Conservation (phyloP, 2,797 vertebrate genomes). For the Silurus aristotelis region DNA sequence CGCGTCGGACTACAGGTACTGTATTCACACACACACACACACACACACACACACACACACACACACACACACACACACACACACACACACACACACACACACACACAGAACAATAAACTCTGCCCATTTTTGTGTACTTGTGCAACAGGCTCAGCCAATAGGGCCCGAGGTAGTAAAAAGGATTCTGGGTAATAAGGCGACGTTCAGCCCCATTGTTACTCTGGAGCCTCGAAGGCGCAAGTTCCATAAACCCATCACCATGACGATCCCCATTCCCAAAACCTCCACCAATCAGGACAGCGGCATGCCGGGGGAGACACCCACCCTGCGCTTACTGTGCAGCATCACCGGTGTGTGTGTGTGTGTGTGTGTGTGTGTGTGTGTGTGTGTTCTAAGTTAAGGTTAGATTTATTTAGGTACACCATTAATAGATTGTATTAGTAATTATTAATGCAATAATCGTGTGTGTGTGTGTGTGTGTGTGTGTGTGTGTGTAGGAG, state of each 20-base stretch:
- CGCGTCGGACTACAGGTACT: conserved; percentile 94
- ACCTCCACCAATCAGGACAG: conserved; percentile 82
- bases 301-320: conserved; percentile 87
- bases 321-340: conserved; percentile 91
- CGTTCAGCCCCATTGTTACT: conserved; percentile 96
- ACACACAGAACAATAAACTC: not conserved
- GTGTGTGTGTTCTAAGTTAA: too few relatives aligned
- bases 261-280: conserved; percentile 95
- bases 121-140: not conserved
- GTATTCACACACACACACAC: not conserved
- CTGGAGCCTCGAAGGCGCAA: conserved; percentile 95
- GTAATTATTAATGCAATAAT: too few relatives aligned
- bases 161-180: conserved; percentile 85
- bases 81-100: not conserved
- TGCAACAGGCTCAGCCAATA: conserved; percentile 88
- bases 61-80: not conserved
- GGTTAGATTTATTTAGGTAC: not conserved
- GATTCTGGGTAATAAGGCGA: conserved; percentile 93
- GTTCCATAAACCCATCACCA: conserved; percentile 97
- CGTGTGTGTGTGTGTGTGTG: not conserved
- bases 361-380: conserved; percentile 19
- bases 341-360: conserved; percentile 85
- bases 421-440: not conserved
- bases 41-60: conserved; percentile 9
- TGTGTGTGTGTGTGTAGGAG: conserved; percentile 74